Conservation (phyloP, 64 coral and sea anemone genomes). For the Trachythela sp. region DNA sequence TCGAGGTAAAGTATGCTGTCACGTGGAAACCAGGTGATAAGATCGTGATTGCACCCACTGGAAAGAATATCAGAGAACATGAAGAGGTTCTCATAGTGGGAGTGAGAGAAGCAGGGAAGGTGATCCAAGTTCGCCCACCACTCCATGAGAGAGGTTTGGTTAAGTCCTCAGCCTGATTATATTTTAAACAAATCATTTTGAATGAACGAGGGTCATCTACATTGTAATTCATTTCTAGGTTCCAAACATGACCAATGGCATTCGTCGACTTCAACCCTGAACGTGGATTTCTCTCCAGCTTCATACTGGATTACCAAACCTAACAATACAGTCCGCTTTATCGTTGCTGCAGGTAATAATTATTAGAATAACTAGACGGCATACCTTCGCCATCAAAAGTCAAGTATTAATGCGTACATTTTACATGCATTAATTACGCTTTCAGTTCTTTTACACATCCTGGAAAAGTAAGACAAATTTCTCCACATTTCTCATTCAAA, state of each 20-base stretch:
- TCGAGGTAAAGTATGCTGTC: slow-evolving; percentile 52
- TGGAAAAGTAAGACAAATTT: too few relatives aligned
- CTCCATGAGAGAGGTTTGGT: slow-evolving; percentile 61
- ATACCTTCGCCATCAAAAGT: too few relatives aligned
- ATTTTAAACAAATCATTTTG: slow-evolving; percentile 69
- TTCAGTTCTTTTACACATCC: too few relatives aligned
- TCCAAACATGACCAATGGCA: slow-evolving; percentile 63
- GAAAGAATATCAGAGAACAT: slow-evolving; percentile 71
- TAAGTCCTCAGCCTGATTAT: too few relatives aligned
- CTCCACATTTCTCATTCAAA: too few relatives aligned
- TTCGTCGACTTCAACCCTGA: slow-evolving; percentile 68
- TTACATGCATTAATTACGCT: too few relatives aligned
- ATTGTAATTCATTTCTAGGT: neutral
- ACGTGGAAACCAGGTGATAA: slow-evolving; percentile 66
- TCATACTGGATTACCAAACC: slow-evolving; percentile 91
- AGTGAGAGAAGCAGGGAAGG: slow-evolving; percentile 54
- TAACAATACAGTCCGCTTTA: slow-evolving; percentile 80
- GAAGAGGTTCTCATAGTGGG: slow-evolving; percentile 62
- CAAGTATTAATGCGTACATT: too few relatives aligned
- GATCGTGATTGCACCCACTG: slow-evolving; percentile 80
- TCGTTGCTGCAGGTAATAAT: slow-evolving; percentile 56
- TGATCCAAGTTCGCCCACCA: slow-evolving; percentile 41
- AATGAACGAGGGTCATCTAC: slow-evolving; percentile 66
- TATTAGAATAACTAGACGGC: too few relatives aligned
- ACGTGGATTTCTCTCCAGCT: slow-evolving; percentile 92